A percentile compares a stretch with the other conserved stretches of the same genome.
Evolutionary conservation across 2,113 vertebrate genomes (phyloP).

Genomic region (Ceuthmochares aereus): DNA sequence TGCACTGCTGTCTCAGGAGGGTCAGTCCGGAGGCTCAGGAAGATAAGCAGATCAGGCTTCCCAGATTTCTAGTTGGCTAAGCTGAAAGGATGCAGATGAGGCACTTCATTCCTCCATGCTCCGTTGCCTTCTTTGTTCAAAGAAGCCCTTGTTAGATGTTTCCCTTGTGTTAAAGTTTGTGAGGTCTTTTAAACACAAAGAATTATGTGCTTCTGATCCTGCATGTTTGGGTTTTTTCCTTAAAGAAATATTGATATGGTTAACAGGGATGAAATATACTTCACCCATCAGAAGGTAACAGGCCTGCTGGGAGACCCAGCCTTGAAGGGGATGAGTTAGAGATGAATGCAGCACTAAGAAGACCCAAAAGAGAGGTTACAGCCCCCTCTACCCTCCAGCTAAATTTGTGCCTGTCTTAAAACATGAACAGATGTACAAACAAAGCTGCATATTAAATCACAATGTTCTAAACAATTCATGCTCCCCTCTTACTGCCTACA

Average conservation of each 20-base stretch:
- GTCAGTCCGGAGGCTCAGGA: not conserved
- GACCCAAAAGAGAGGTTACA: constrained; percentile 38
- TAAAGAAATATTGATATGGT: not conserved
- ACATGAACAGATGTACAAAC: not conserved
- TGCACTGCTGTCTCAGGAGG: not conserved
- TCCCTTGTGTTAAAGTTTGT: not conserved
- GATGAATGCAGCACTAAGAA: not conserved
- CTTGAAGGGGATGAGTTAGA: not conserved
- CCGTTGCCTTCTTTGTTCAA: not conserved
- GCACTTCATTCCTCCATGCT: not conserved
- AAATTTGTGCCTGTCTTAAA: not conserved
- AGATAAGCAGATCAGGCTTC: not conserved
- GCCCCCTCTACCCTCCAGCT: constrained; percentile 42
- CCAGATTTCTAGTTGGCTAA: not conserved
- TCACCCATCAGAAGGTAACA: not conserved
- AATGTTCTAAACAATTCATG: rapidly evolving
- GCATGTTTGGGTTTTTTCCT: not conserved
- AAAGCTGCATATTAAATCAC: not conserved
- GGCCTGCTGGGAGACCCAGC: not conserved
- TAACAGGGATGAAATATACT: not conserved
- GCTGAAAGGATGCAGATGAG: not conserved
- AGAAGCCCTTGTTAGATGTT: rapidly evolving
- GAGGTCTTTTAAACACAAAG: not conserved
- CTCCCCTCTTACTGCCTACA: not conserved
- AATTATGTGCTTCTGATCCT: not conserved